A percentile compares a stretch with the other conserved stretches of the same genome.
Conservation (phyloP, 2,797 vertebrate species). For the Sebastolobus altivelis region DNA sequence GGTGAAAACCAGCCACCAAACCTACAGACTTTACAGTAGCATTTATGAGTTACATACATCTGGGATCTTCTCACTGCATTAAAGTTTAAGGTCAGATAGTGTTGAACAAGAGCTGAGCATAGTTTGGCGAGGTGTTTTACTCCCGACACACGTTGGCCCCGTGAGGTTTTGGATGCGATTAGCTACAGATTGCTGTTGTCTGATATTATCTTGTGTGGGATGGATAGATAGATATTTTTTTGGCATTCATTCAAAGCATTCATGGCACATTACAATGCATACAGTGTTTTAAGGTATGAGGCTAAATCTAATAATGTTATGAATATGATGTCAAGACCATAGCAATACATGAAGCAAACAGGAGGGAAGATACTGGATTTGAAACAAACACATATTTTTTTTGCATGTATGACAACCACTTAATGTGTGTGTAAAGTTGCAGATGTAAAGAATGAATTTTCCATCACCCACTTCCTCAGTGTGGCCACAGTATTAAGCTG, state of each 20-base stretch:
- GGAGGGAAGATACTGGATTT: constrained; percentile 73
- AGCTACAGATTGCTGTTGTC: constrained; percentile 68
- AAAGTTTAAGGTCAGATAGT: constrained; percentile 47
- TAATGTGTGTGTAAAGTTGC: constrained; percentile 40
- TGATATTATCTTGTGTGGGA: constrained; percentile 35
- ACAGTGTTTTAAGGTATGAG: constrained; percentile 56
- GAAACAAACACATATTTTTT: constrained; percentile 56
- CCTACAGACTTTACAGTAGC: constrained; percentile 57
- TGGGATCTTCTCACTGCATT: constrained; percentile 38
- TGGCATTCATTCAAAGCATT: constrained; percentile 70
- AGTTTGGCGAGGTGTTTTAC: constrained; percentile 39
- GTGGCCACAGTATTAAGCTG: constrained; percentile 39
- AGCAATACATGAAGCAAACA: constrained; percentile 58
- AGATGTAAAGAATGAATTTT: constrained; percentile 47
- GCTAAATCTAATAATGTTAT: constrained; percentile 50
- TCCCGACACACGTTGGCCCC: constrained; percentile 28
- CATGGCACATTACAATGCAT: constrained; percentile 65
- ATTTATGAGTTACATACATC: constrained; percentile 35
- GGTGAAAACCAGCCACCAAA: constrained; percentile 69
- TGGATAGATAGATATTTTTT: constrained; percentile 39
- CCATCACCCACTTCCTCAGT: constrained; percentile 34
- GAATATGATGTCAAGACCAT: constrained; percentile 47
- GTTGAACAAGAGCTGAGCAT: constrained; percentile 57
- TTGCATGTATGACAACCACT: constrained; percentile 59
- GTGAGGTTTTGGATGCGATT: constrained; percentile 40